phyloP scores from a whole-genome alignment of 2,888 invertebrate species.

The Timema cristinae region DNA sequence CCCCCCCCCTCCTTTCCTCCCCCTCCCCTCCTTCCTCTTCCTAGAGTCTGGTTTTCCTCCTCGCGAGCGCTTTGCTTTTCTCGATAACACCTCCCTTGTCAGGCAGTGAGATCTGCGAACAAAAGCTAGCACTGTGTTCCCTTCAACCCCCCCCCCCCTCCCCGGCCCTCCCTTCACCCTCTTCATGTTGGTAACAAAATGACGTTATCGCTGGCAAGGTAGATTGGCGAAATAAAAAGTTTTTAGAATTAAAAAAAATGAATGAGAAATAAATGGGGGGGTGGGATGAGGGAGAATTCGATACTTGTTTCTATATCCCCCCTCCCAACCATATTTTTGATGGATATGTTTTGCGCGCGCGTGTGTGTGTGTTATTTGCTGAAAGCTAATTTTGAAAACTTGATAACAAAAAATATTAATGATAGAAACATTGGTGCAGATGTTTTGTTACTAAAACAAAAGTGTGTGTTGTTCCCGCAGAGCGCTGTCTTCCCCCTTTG shows the following conservation, averaged over 20 bases:
- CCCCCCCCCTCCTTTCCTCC: conserved; percentile 16
- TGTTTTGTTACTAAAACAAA: too few relatives aligned
- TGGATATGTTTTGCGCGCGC: too few relatives aligned
- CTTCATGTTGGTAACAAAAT: conserved; percentile 6
- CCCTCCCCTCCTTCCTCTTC: conserved; percentile 16
- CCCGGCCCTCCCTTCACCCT: neutral
- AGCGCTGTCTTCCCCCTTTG: too few relatives aligned
- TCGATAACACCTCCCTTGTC: conserved; percentile 11
- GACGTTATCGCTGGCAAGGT: conserved; percentile 12
- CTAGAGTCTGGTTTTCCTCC: neutral
- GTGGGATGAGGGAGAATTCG: too few relatives aligned
- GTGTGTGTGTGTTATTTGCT: too few relatives aligned
- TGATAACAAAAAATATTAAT: too few relatives aligned
- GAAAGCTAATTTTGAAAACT: too few relatives aligned
- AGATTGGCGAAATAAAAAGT: conserved; percentile 13
- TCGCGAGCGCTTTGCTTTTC: neutral
- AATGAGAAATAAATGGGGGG: neutral
- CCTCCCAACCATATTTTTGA: too few relatives aligned
- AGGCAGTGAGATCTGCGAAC: conserved; percentile 8
- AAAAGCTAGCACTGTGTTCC: conserved; percentile 11
- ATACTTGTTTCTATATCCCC: too few relatives aligned
- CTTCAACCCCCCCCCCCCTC: neutral
- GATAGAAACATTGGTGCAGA: too few relatives aligned
- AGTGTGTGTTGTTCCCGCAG: too few relatives aligned
- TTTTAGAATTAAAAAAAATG: conserved; percentile 12